Percentiles rank a stretch among this genome's conserved stretches.
phyloP scores from a whole-genome alignment of 2,113 vertebrate genomes.

The Apeltes quadracus region DNA sequence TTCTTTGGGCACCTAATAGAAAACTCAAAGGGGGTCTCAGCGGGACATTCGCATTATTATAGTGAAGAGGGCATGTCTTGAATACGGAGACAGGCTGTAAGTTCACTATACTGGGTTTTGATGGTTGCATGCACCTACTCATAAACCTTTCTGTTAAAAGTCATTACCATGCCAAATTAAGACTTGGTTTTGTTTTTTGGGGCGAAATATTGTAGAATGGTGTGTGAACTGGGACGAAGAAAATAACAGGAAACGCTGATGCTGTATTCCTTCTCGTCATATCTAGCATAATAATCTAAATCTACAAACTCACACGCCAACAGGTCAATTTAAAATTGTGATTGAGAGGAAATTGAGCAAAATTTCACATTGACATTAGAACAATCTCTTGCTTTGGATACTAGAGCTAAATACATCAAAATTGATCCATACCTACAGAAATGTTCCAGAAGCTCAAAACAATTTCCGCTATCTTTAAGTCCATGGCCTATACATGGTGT shows the following conservation, averaged over 20 bases:
- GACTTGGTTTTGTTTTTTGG: slow-evolving; percentile 10
- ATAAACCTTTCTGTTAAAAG: slow-evolving; percentile 17
- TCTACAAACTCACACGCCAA: background rate
- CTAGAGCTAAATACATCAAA: background rate
- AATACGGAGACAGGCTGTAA: background rate
- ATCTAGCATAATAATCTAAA: background rate
- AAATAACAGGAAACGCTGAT: background rate
- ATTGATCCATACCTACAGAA: background rate
- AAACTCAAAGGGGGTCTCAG: background rate
- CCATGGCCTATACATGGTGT: background rate
- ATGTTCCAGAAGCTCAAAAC: background rate
- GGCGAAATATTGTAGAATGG: slow-evolving; percentile 21
- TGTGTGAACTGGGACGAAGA: slow-evolving; percentile 4
- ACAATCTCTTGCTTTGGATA: background rate
- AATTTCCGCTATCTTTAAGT: background rate
- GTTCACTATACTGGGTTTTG: background rate
- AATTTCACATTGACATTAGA: background rate
- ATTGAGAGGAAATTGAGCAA: background rate
- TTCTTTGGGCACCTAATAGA: background rate
- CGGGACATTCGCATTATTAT: background rate
- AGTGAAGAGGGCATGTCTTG: background rate
- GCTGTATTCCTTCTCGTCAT: background rate
- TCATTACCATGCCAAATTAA: slow-evolving; percentile 7
- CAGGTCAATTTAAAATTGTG: background rate
- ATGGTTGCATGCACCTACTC: background rate